These are phyloP conservation scores for Porites lutea DNA, from an alignment of 64 coral and sea anemone species.

Conservation along the genomic window DNA sequence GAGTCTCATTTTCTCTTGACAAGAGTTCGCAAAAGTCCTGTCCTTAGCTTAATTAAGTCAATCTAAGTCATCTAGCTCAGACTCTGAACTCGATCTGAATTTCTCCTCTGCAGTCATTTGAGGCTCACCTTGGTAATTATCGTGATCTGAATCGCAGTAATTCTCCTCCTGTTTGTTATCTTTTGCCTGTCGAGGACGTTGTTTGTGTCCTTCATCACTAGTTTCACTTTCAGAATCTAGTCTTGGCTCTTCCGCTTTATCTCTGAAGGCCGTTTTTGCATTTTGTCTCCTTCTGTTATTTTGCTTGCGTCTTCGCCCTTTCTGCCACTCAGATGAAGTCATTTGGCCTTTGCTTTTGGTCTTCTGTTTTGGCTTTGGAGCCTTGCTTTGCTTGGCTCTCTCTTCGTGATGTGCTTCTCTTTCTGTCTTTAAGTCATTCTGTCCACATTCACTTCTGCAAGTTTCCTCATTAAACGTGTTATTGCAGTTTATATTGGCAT, in stretches of 20 bases:
- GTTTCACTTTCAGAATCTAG: neutral
- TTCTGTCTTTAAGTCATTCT: neutral
- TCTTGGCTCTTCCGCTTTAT: neutral
- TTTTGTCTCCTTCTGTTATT: neutral
- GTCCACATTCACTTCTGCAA: neutral
- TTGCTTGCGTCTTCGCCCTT: slow-evolving; percentile 22
- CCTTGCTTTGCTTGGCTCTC: neutral
- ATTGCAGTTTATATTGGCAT: neutral
- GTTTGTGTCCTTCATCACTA: neutral
- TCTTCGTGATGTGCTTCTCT: neutral
- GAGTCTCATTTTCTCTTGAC: too few relatives aligned
- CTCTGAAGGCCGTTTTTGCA: neutral
- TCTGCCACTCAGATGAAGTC: slow-evolving; percentile 30
- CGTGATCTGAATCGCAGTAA: too few relatives aligned
- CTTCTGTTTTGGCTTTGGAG: neutral
- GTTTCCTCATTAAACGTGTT: neutral
- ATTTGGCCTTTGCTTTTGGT: slow-evolving; percentile 5
- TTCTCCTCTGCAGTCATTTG: too few relatives aligned
- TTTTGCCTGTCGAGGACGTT: neutral
- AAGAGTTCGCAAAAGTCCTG: too few relatives aligned
- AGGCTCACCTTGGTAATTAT: too few relatives aligned
- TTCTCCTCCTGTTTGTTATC: too few relatives aligned
- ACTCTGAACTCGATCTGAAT: too few relatives aligned
- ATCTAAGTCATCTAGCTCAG: too few relatives aligned
- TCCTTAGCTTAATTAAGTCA: too few relatives aligned